Evolutionary conservation across 2,113 vertebrate genomes (phyloP).

Genomic region (Acrocephalus arundinaceus): DNA sequence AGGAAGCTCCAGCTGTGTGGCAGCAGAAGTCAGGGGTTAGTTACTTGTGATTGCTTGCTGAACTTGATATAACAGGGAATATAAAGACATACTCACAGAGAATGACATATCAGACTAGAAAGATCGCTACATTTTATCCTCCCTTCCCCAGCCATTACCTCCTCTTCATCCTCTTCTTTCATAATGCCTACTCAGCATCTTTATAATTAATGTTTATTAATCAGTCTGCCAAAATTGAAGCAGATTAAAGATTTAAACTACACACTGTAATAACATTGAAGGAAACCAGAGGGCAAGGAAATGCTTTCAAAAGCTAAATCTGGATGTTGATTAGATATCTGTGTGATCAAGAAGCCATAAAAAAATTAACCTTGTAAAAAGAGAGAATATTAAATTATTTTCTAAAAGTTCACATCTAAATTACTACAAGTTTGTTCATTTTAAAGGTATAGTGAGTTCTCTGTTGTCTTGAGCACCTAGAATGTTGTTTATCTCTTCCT

Average conservation of each 20-base stretch:
- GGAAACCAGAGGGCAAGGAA: slow-evolving; percentile 15
- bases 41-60: neutral
- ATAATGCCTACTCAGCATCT: slow-evolving; percentile 22
- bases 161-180: neutral
- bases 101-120: neutral
- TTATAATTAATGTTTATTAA: slow-evolving; percentile 54
- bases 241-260: slow-evolving; percentile 45
- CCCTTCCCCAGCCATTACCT: neutral
- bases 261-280: neutral
- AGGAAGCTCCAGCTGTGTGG: neutral
- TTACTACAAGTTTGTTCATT: neutral
- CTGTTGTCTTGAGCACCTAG: neutral
- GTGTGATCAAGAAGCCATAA: neutral
- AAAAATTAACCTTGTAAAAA: slow-evolving; percentile 15
- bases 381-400: neutral
- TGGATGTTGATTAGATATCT: neutral
- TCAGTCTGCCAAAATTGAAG: neutral
- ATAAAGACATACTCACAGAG: neutral
- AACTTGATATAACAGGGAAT: neutral
- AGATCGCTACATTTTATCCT: neutral
- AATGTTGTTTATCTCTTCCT: neutral
- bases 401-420: neutral
- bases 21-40: neutral
- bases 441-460: neutral
- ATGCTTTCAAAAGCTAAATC: neutral